Conservation (phyloP, 2,888 invertebrate species). For the Sepiola atlantica region DNA sequence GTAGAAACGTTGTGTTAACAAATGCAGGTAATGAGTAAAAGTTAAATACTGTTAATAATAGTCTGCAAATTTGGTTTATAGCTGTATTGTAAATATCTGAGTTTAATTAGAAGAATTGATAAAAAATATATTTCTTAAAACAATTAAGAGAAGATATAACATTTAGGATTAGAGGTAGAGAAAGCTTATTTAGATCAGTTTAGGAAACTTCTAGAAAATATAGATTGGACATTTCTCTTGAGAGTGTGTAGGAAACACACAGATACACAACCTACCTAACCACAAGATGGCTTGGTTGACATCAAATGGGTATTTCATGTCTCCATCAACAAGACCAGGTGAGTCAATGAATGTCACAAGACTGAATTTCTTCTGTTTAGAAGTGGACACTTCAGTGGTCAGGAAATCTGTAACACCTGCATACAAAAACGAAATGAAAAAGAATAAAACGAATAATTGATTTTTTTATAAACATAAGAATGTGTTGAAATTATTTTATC, state of each 20-base stretch:
- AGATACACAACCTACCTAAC: conserved; percentile 75
- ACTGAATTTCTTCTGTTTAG: conserved; percentile 78
- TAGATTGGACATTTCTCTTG: neutral
- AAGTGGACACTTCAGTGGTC: conserved; percentile 78
- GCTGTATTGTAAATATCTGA: neutral
- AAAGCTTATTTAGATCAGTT: neutral
- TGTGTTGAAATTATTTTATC: too few species aligned
- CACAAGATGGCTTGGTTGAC: conserved; percentile 78
- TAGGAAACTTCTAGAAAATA: neutral
- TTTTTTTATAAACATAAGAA: too few species aligned
- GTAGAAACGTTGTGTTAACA: too few species aligned
- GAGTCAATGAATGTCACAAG: conserved; percentile 79
- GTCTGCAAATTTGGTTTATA: too few species aligned
- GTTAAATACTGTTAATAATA: too few species aligned
- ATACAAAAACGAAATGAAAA: conserved; percentile 49
- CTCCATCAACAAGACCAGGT: conserved; percentile 80
- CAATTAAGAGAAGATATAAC: too few species aligned
- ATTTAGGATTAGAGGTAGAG: too few species aligned
- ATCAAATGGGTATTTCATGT: conserved; percentile 80
- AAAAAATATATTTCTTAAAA: neutral
- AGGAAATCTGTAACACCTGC: conserved; percentile 78
- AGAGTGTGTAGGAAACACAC: neutral
- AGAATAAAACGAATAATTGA: neutral
- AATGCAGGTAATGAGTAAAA: too few species aligned
- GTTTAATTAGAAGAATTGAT: neutral